phyloP scores from a whole-genome alignment of 2,113 vertebrate genomes.

The Recurvirostra avosetta region DNA sequence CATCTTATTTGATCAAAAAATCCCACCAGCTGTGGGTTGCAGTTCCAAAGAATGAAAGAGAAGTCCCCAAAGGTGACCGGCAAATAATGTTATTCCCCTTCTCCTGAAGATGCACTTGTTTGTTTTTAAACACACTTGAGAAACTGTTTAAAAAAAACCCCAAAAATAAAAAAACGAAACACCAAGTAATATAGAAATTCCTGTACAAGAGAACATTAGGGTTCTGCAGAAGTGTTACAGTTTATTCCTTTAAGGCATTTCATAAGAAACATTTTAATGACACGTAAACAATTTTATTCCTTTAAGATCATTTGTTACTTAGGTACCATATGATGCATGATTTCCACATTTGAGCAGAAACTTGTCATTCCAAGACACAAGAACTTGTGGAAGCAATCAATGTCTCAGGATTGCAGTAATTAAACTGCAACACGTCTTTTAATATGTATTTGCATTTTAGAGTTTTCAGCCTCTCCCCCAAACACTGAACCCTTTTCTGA shows the following conservation, averaged over 20 bases:
- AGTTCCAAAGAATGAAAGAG: constrained; percentile 47
- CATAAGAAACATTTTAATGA: constrained; percentile 47
- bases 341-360: constrained; percentile 29
- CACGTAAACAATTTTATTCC: constrained; percentile 52
- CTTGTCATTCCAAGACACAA: constrained; percentile 23
- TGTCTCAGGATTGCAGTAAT: not conserved
- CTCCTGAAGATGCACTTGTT: constrained; percentile 25
- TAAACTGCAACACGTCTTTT: not conserved
- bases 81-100: not conserved
- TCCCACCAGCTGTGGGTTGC: constrained; percentile 17
- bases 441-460: not conserved
- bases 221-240: constrained; percentile 53
- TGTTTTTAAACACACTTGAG: constrained; percentile 2
- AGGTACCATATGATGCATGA: constrained; percentile 20
- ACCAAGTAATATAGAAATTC: constrained; percentile 45
- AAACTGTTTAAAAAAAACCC: not conserved
- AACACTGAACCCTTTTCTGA: not conserved
- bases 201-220: constrained; percentile 48
- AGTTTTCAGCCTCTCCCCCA: constrained; percentile 21
- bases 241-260: constrained; percentile 68
- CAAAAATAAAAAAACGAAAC: not conserved
- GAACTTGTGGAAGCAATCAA: not conserved
- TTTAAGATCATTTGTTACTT: constrained; percentile 39
- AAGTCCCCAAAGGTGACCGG: not conserved
- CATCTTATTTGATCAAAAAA: not conserved